Conservation (phyloP, 2,797 vertebrate species). For the Odontamblyopus rebecca region DNA sequence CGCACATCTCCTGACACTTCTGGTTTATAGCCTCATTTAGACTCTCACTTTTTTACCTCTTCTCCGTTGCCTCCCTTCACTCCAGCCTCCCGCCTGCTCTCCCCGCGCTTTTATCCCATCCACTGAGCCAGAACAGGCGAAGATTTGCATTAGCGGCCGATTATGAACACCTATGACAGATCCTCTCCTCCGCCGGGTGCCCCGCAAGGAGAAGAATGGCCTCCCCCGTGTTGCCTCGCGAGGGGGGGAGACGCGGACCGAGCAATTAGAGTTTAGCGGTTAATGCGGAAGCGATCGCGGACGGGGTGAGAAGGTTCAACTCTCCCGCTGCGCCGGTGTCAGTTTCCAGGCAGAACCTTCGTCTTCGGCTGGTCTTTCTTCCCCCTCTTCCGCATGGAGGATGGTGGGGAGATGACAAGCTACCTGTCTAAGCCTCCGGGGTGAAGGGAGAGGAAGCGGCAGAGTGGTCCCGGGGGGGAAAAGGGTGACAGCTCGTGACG, state of each 20-base stretch:
- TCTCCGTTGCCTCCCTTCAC: slow-evolving; percentile 65
- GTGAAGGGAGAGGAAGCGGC: slow-evolving; percentile 62
- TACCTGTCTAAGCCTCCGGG: slow-evolving; percentile 79
- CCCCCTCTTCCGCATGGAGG: slow-evolving; percentile 24
- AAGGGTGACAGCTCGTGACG: slow-evolving; percentile 75
- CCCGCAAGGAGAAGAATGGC: slow-evolving; percentile 81
- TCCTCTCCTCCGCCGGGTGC: slow-evolving; percentile 71
- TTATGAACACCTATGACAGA: slow-evolving; percentile 86
- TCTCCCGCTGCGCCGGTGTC: slow-evolving; percentile 80
- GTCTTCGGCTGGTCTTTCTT: slow-evolving; percentile 40
- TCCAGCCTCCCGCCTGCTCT: slow-evolving; percentile 25
- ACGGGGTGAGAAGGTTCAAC: slow-evolving; percentile 78
- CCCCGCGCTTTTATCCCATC: slow-evolving; percentile 81
- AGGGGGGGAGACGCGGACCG: slow-evolving; percentile 79
- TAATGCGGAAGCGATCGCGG: slow-evolving; percentile 81
- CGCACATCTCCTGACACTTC: slow-evolving; percentile 76
- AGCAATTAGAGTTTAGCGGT: slow-evolving; percentile 84
- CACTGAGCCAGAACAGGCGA: slow-evolving; percentile 74
- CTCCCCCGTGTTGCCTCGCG: slow-evolving; percentile 77
- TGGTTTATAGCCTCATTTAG: slow-evolving; percentile 82
- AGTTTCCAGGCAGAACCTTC: slow-evolving; percentile 66
- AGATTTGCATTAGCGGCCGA: slow-evolving; percentile 83
- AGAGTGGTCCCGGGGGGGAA: slow-evolving; percentile 64
- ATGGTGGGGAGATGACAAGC: slow-evolving; percentile 73
- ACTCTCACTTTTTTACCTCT: slow-evolving; percentile 73